Evolutionary conservation across 2,888 invertebrate genomes (phyloP).

Genomic region (Rhabditoides inermis): DNA sequence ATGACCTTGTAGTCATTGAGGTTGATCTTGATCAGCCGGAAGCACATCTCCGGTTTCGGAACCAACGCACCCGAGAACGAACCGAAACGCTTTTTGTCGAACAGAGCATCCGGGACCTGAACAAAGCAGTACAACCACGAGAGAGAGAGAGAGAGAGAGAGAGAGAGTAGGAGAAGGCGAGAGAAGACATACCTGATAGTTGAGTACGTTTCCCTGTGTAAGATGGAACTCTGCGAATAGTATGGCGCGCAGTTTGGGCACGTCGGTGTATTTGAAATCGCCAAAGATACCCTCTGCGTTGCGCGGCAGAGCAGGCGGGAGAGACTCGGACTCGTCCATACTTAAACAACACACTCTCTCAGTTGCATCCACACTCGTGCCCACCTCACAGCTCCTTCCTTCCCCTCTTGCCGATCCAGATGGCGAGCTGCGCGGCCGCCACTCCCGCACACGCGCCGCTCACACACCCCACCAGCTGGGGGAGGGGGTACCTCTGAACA

Average conservation of each 20-base stretch:
- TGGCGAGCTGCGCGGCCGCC: too few species aligned
- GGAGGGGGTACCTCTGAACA: conserved; percentile 28
- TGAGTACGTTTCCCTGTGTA: conserved; percentile 33
- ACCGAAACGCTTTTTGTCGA: conserved; percentile 22
- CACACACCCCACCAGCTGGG: conserved; percentile 19
- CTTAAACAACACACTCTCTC: too few species aligned
- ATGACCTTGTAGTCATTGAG: conserved; percentile 44
- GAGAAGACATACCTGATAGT: conserved; percentile 30
- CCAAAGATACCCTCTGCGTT: too few species aligned
- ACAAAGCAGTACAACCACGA: too few species aligned
- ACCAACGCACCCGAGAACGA: conserved; percentile 30
- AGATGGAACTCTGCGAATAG: conserved; percentile 48
- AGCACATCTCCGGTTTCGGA: conserved; percentile 27
- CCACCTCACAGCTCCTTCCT: too few species aligned
- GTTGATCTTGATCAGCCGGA: conserved; percentile 35
- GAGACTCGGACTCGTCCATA: too few species aligned
- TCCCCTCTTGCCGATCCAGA: too few species aligned
- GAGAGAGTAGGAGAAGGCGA: too few species aligned
- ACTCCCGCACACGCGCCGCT: too few species aligned
- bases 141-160: too few species aligned
- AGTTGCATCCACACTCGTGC: too few species aligned
- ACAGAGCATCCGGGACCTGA: conserved; percentile 18
- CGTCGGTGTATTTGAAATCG: conserved; percentile 19
- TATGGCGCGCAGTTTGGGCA: conserved; percentile 37
- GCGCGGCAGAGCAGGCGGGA: too few species aligned